Conservation (phyloP, 2,797 vertebrate genomes). For the Alcedo quadribrachys region DNA sequence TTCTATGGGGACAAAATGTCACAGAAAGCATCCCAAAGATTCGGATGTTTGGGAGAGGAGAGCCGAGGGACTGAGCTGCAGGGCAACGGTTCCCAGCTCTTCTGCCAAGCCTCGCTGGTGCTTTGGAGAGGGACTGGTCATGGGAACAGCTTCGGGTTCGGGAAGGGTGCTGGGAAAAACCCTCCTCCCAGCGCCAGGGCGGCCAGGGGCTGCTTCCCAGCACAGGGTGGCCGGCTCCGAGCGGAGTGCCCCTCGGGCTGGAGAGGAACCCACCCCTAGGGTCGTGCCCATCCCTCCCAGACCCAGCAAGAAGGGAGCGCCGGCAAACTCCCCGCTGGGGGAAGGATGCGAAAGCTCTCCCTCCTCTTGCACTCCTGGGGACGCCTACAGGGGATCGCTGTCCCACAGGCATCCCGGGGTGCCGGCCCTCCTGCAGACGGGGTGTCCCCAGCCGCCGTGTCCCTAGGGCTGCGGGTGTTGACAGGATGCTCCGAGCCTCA, state of each 20-base stretch:
- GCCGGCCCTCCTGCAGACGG: fast-evolving
- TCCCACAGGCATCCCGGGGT: fast-evolving
- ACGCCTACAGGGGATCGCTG: fast-evolving
- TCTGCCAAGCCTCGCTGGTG: not conserved
- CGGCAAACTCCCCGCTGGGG: not conserved
- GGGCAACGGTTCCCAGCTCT: not conserved
- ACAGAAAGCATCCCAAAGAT: not conserved
- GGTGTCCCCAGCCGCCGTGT: fast-evolving
- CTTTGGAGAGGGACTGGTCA: not conserved
- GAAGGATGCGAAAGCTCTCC: not conserved
- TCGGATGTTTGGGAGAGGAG: not conserved
- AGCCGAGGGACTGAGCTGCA: not conserved
- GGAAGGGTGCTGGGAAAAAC: slow-evolving; percentile 11
- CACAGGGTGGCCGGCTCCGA: not conserved
- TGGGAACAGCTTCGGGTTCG: slow-evolving; percentile 31
- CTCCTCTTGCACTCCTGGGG: fast-evolving
- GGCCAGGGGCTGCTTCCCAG: not conserved
- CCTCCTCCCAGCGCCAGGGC: not conserved
- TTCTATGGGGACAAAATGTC: not conserved
- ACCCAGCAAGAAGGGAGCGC: fast-evolving
- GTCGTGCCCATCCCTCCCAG: not conserved
- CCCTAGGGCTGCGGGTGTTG: not conserved
- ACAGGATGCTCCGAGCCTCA: fast-evolving
- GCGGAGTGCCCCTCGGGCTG: not conserved
- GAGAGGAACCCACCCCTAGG: not conserved